Conservation (phyloP, 2,888 invertebrate genomes). For the Drosophila koepferae region DNA sequence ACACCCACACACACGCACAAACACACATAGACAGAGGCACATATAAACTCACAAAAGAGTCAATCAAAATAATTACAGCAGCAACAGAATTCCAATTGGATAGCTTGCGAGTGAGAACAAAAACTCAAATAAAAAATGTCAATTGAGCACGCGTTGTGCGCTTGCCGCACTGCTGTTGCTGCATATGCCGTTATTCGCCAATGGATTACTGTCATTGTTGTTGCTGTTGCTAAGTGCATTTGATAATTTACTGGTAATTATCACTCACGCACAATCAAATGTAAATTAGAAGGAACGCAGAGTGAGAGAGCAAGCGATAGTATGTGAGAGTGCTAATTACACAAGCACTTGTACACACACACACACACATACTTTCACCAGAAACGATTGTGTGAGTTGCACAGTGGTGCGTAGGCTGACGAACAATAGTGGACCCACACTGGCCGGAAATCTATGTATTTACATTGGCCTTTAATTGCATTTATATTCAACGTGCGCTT, state of each 20-base stretch:
- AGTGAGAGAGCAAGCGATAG: conserved; percentile 12
- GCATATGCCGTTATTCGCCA: conserved; percentile 14
- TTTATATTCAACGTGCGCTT: background rate
- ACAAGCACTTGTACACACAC: conserved; percentile 50
- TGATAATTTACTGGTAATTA: conserved; percentile 78
- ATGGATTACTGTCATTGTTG: conserved; percentile 27
- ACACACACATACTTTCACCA: conserved; percentile 27
- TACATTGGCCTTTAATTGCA: conserved; percentile 31
- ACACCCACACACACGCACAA: conserved; percentile 9
- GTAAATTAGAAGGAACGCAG: conserved; percentile 44
- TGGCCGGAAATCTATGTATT: conserved; percentile 40
- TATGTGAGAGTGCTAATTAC: conserved; percentile 63
- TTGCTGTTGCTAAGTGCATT: conserved; percentile 71
- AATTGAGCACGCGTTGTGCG: conserved; percentile 61
- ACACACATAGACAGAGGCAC: background rate
- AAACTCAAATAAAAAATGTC: conserved; percentile 66
- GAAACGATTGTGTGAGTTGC: conserved; percentile 19
- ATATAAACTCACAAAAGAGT: conserved; percentile 35
- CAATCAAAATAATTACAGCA: conserved; percentile 62
- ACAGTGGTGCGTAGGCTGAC: conserved; percentile 54
- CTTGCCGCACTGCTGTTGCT: background rate
- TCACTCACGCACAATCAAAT: conserved; percentile 77
- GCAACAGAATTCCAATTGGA: conserved; percentile 34
- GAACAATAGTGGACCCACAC: conserved; percentile 19
- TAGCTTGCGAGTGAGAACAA: conserved; percentile 23